Evolutionary conservation across 2,113 vertebrate genomes (phyloP), one percentile per base, ranked within the genome.

Genomic region (Chloroceryle aenea): DNA sequence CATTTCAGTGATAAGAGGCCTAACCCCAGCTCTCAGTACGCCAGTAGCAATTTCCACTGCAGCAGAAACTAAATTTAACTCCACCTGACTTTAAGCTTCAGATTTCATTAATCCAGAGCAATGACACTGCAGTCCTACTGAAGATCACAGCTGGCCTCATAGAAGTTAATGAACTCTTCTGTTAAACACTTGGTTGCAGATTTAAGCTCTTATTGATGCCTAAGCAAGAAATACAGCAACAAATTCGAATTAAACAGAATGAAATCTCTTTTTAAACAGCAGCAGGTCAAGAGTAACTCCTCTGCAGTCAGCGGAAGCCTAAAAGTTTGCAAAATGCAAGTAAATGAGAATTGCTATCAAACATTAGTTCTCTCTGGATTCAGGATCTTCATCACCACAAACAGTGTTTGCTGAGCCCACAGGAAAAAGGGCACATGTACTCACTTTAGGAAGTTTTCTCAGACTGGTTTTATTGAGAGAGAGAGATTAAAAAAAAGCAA

Each of bases 251-350:
- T 61, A 87, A 89, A 80, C 42, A 47, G 47, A 67, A 67, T 7
- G 2, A 9, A 47, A 36, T 47, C 29, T 83, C 18, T 77, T 77
- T 77, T 55, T 26, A 80, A 76, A 55, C 18, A 59, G 11, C 5
- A 5, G 21, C 71, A 59, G n/a, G 14, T 56, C 15, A 79, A 87
- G 20, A 80, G 10, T 20, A 92, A 71, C 21, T 52, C 23, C 26
- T 26, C 18, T 43, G 5, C 25, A 48, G 23, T n/a, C 32, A 69
- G 25, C 27, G 12, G 36, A 87, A 56, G 9, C 52, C 36, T 55
- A 36, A 0, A 0, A 71, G 10, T 62, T 50, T 89, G 22, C 12
- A 67, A 80, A 83, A 66, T 2, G 0, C 3, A 6, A 11, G 29
- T 67, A 78, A 63, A 38, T 40, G 10, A 52, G 23, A 63, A 16